Evolutionary conservation across 2,113 vertebrate species (phyloP).

Genomic region (Proteles cristata): DNA sequence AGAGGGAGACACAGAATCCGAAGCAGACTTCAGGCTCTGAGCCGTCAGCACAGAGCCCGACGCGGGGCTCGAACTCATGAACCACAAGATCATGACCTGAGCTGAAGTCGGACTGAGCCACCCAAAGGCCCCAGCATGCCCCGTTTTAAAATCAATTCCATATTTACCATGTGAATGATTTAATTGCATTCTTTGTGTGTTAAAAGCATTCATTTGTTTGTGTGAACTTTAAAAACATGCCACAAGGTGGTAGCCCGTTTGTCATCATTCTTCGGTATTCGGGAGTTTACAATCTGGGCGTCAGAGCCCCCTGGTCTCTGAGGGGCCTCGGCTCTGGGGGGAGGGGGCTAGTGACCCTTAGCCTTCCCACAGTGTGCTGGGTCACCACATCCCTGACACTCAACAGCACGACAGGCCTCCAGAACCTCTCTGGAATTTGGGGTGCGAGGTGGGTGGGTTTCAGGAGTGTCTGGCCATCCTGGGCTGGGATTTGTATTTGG

Average conservation of each 20-base stretch:
- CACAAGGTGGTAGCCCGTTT: neutral
- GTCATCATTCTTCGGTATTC: neutral
- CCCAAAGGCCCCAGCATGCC: no score
- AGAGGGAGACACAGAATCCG: no score
- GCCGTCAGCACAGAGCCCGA: no score
- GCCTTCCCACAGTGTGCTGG: neutral
- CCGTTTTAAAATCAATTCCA: neutral
- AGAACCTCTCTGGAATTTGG: neutral
- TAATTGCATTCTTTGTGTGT: neutral
- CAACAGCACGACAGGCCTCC: accelerated
- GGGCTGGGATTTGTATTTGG: neutral
- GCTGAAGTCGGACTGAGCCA: no score
- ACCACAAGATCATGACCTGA: no score
- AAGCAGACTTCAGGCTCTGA: no score
- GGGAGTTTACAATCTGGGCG: neutral
- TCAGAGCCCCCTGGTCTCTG: accelerated
- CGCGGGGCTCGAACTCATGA: no score
- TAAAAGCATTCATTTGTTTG: neutral
- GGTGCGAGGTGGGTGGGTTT: accelerated
- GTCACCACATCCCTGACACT: neutral
- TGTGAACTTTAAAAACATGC: neutral
- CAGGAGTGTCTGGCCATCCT: neutral
- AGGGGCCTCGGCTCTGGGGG: accelerated
- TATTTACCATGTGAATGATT: neutral
- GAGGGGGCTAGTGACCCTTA: no score